phyloP scores from a whole-genome alignment of 2,888 invertebrate genomes.

The Anthophora plumipes region DNA sequence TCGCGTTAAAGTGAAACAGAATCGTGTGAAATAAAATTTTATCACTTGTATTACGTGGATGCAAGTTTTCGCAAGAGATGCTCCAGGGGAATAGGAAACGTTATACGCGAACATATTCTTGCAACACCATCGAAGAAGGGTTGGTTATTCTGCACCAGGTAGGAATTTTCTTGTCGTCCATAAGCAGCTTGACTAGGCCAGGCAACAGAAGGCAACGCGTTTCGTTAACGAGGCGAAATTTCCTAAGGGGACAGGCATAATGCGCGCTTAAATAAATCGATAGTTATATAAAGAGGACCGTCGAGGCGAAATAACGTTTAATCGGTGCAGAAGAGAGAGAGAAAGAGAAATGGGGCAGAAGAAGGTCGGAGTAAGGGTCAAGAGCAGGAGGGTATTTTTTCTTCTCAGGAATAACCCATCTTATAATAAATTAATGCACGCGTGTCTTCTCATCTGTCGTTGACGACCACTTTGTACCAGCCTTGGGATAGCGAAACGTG shows the following conservation, averaged over 20 bases:
- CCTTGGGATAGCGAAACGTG: constrained; percentile 2
- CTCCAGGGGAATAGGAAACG: background rate
- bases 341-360: constrained; percentile 51
- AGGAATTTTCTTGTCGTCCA: no score
- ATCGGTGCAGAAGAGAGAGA: constrained; percentile 35
- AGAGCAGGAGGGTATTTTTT: constrained; percentile 50
- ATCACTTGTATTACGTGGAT: background rate
- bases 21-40: no score
- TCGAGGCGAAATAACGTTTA: constrained; percentile 48
- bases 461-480: constrained; percentile 14
- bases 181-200: background rate
- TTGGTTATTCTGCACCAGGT: no score
- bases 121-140: no score
- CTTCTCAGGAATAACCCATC: constrained; percentile 48
- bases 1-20: no score
- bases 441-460: constrained; percentile 23
- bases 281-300: constrained; percentile 32
- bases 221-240: constrained; percentile 22
- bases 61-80: background rate
- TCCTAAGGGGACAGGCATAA: constrained; percentile 17
- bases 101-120: background rate
- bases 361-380: constrained; percentile 52
- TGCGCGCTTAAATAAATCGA: constrained; percentile 48
- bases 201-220: background rate
- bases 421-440: constrained; percentile 43